A percentile compares a stretch with the other conserved stretches of the same genome.
Evolutionary conservation across 1,140 invertebrate genomes (phyloP).

Genomic region (Ceratosolen fusciceps): DNA sequence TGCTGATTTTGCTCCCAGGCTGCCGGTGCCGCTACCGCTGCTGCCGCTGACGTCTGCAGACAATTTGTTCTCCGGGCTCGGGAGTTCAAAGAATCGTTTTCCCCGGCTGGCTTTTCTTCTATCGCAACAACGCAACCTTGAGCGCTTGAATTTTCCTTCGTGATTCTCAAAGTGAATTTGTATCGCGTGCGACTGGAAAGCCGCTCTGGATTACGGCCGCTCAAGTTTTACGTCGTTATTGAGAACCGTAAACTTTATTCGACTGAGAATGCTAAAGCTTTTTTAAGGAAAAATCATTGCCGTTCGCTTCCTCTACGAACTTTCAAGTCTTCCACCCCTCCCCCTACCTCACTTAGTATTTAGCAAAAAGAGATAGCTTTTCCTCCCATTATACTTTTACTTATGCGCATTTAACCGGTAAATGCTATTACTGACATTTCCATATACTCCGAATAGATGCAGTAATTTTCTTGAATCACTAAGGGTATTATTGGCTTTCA

Average conservation of each 20-base stretch:
- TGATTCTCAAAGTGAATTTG: background rate
- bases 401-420: background rate
- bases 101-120: background rate
- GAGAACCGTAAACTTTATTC: background rate
- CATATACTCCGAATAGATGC: background rate
- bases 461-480: background rate
- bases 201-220: background rate
- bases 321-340: background rate
- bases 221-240: slow-evolving; percentile 10
- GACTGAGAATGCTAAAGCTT: background rate
- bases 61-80: background rate
- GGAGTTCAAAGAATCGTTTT: background rate
- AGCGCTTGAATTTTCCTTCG: background rate
- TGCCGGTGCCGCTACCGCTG: too few species aligned
- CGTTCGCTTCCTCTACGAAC: background rate
- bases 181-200: background rate
- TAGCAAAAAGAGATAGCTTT: background rate
- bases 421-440: background rate
- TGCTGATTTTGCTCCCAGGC: too few species aligned
- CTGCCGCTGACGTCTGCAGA: background rate
- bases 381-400: background rate
- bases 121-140: too few species aligned
- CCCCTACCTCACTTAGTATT: too few species aligned
- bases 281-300: slow-evolving; percentile 10
- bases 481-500: background rate